phyloP scores from a whole-genome alignment of 2,888 invertebrate species.

The Autographa gamma region DNA sequence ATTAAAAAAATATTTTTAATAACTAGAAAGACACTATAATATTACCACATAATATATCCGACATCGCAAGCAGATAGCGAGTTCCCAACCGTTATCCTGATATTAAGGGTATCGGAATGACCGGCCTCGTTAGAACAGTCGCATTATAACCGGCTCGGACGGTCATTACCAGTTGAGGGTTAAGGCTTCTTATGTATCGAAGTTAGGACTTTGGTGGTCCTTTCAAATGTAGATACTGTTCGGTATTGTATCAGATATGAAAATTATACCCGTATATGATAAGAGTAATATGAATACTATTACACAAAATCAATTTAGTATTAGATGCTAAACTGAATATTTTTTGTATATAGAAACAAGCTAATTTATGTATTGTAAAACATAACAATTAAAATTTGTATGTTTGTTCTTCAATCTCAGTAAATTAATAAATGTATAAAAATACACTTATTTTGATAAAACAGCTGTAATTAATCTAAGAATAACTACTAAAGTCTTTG shows the following conservation, averaged over 20 bases:
- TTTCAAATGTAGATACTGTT: neutral
- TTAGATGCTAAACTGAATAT: no score
- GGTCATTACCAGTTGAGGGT: slow-evolving; percentile 18
- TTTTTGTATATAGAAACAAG: no score
- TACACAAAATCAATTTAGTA: no score
- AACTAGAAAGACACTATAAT: no score
- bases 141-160: slow-evolving; percentile 9
- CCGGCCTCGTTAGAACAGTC: slow-evolving; percentile 16
- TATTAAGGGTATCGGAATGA: slow-evolving; percentile 17
- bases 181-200: slow-evolving; percentile 3
- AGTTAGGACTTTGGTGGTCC: neutral
- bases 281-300: no score
- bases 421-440: neutral
- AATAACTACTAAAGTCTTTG: neutral
- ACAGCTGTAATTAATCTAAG: neutral
- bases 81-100: neutral
- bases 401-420: neutral
- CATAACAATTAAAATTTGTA: neutral
- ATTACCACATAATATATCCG: neutral
- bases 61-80: slow-evolving; percentile 14
- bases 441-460: neutral
- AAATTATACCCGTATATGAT: no score
- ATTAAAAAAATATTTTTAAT: no score
- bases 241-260: no score
- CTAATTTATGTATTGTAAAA: no score